Evolutionary conservation across 1,140 invertebrate genomes (phyloP), one percentile per base, ranked within the genome.

Genomic region (Ceratosolen fusciceps): DNA sequence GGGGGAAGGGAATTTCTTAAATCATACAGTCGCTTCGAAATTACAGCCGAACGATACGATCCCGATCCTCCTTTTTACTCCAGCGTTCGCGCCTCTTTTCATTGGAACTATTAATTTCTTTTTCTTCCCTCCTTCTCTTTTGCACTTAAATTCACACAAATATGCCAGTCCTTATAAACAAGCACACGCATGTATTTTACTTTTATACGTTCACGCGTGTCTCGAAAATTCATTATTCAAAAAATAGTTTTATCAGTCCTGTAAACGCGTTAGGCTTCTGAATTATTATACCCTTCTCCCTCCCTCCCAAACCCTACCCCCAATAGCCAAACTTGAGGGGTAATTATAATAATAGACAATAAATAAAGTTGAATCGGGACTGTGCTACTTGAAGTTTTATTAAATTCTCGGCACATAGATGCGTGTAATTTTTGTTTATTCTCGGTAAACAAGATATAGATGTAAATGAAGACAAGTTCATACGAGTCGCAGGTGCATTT

Each of bases 31-130:
- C 72, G 74, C 73, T 43, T 43, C 74, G 54, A 76, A 65, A 76
- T 76, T 67, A 76, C 26, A 78, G 54, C 37, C 77, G 16, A 21
- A 47, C 54, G 54, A 43, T 37, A 58, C 75, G n/a, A 56, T 8
- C 60, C 67, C 39, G 67, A 71, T 74, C 67, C 82, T 74, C 76
- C 73, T 84, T 56, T 83, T 82, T 37, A 39, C 67, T 78, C 54
- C 68, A 71, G 80, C 60, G 74, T 82, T 83, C 80, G 83, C 81
- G 56, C 26, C 72, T 73, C 60, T 74, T 75, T 76, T 76, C 74
- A 67, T 76, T 37, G 43, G 60, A 67, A 67, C 74, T 76, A 76
- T 76, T 67, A 76, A 76, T 76, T 76, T 76, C 52, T 76, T 67
- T 29, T 37, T 2, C 52, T 26, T 34, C 70, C 43, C 74, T 77